These are phyloP conservation scores for Samia ricini DNA, from an alignment of 1,140 invertebrate genomes.

Conservation along the genomic window DNA sequence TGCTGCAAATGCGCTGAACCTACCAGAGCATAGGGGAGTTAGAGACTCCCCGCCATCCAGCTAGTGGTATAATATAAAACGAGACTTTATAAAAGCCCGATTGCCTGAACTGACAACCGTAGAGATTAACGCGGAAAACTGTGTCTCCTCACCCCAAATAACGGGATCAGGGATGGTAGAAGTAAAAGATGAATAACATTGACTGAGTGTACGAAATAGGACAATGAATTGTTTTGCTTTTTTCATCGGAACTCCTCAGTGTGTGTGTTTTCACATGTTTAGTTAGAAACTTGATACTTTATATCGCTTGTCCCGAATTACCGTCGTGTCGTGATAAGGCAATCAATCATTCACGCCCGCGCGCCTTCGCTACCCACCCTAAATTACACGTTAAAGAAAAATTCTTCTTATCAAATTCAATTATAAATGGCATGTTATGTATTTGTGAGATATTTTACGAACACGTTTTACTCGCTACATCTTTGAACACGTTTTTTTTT, in stretches of 20 bases:
- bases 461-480: neutral
- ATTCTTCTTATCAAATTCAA: slow-evolving; percentile 1
- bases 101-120: no score
- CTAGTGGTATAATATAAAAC: no score
- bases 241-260: neutral
- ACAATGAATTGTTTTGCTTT: neutral
- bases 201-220: no score
- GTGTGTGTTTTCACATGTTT: slow-evolving; percentile 1
- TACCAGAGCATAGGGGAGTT: no score
- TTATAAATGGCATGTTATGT: neutral
- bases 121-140: no score
- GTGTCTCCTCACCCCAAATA: no score
- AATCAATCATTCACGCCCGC: slow-evolving; percentile 4
- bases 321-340: neutral
- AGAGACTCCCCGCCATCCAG: no score
- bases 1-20: no score
- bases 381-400: neutral
- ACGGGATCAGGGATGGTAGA: no score
- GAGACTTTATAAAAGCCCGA: no score
- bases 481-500: neutral
- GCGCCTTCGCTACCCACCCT: neutral
- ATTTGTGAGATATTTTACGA: neutral
- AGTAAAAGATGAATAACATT: no score
- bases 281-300: neutral
- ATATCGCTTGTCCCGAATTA: slow-evolving; percentile 4